Evolutionary conservation across 2,888 invertebrate species (phyloP).

Genomic region (Stenodema calcarata): DNA sequence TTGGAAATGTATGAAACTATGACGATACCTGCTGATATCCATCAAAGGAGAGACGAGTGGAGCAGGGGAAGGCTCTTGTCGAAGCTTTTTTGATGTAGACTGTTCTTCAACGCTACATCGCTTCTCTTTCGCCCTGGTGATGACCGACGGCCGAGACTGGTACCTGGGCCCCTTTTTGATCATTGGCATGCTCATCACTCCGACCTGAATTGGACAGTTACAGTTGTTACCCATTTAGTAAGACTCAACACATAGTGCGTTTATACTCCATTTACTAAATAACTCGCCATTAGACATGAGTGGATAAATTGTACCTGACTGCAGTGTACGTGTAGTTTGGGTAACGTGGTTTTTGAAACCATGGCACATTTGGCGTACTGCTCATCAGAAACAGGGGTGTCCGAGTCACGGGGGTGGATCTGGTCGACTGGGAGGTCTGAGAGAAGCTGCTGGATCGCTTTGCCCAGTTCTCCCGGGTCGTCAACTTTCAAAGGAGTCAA

Average conservation of each 20-base stretch:
- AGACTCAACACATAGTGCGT: no score
- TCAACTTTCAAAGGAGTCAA: conserved; percentile 61
- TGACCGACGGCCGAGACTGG: conserved; percentile 40
- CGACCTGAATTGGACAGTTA: not conserved
- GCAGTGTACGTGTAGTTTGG: conserved; percentile 59
- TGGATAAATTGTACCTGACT: conserved; percentile 56
- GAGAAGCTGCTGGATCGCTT: conserved; percentile 75
- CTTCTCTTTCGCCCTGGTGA: conserved; percentile 43
- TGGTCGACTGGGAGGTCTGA: conserved; percentile 60
- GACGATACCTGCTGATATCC: not conserved
- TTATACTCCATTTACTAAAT: no score
- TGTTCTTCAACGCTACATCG: conserved; percentile 17
- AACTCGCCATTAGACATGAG: no score
- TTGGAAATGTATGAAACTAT: not conserved
- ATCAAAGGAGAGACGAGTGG: not conserved
- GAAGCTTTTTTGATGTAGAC: conserved; percentile 1
- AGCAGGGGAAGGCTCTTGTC: not conserved
- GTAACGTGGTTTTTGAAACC: conserved; percentile 61
- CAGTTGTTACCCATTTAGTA: no score
- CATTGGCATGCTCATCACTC: conserved; percentile 37
- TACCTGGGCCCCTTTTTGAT: conserved; percentile 39
- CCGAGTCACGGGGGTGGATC: conserved; percentile 18
- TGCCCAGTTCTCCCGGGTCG: conserved; percentile 74
- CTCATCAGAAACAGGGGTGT: conserved; percentile 58
- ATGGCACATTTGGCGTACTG: conserved; percentile 61